A percentile compares a stretch with the other conserved stretches of the same genome.
Conservation (phyloP, 2,888 invertebrate genomes). For the Trachelus stipa region DNA sequence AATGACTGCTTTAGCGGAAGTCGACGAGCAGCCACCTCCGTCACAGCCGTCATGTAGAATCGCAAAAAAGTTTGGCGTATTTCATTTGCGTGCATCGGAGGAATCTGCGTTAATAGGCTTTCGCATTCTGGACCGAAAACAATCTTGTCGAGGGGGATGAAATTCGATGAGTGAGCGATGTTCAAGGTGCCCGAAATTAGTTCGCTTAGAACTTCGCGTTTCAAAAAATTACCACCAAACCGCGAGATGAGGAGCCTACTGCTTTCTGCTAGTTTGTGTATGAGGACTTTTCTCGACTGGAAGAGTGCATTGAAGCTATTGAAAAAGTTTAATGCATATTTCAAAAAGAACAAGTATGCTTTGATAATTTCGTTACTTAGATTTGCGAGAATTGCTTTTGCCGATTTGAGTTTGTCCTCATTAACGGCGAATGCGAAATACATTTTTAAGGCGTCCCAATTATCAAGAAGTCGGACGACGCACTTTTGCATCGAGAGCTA, state of each 20-base stretch:
- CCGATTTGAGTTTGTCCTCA: slow-evolving; percentile 22
- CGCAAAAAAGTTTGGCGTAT: slow-evolving; percentile 6
- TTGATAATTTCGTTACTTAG: slow-evolving; percentile 14
- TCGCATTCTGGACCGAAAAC: slow-evolving; percentile 7
- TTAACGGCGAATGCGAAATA: slow-evolving; percentile 15
- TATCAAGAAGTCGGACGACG: slow-evolving; percentile 17
- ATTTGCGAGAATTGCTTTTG: slow-evolving; percentile 4
- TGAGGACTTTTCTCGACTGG: slow-evolving; percentile 17
- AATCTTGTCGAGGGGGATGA: slow-evolving; percentile 7
- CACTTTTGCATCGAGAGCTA: slow-evolving; percentile 32
- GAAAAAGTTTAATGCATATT: slow-evolving; percentile 18
- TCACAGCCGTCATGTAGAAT: slow-evolving; percentile 9
- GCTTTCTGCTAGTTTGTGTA: slow-evolving; percentile 11
- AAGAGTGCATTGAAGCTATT: slow-evolving; percentile 22
- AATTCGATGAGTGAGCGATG: slow-evolving; percentile 3
- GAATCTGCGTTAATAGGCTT: background rate
- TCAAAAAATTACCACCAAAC: background rate
- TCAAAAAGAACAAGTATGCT: slow-evolving; percentile 17
- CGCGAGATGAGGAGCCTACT: slow-evolving; percentile 10
- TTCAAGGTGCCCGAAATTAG: slow-evolving; percentile 3
- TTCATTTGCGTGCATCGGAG: background rate
- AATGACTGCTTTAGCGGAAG: slow-evolving; percentile 1
- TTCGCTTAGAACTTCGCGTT: background rate
- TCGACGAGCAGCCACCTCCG: slow-evolving; percentile 8
- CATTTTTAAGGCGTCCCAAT: slow-evolving; percentile 18